Conservation (phyloP, 64 coral and sea anemone genomes). For the Pocillopora verrucosa region DNA sequence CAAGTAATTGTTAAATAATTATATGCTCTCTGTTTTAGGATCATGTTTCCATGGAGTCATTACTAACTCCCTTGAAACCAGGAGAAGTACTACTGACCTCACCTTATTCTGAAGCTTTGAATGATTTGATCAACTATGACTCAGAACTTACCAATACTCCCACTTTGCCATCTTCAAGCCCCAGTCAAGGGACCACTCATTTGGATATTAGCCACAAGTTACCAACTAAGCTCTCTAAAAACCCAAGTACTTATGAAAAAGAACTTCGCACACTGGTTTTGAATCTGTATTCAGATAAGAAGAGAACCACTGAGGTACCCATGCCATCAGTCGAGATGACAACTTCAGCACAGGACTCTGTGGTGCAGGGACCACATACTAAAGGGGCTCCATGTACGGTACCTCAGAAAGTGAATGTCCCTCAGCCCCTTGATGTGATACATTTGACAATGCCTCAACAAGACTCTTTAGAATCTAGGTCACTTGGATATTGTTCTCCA, state of each 20-base stretch:
- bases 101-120: conserved; percentile 27
- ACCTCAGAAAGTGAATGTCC: background rate
- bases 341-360: background rate
- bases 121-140: conserved; percentile 23
- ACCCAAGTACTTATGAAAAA: conserved; percentile 54
- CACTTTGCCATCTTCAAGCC: background rate
- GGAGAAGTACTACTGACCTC: background rate
- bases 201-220: conserved; percentile 24
- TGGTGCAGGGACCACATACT: background rate
- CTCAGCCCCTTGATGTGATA: conserved; percentile 39
- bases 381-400: background rate
- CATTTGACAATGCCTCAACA: background rate
- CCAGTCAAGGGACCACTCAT: background rate
- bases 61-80: conserved; percentile 9
- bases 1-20: background rate
- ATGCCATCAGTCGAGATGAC: background rate
- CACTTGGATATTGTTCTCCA: conserved; percentile 13
- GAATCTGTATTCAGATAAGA: conserved; percentile 54
- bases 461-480: background rate
- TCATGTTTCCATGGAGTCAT: conserved; percentile 52
- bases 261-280: conserved; percentile 28
- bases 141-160: conserved; percentile 30
- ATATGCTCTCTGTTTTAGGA: conserved; percentile 25
- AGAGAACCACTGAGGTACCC: background rate
- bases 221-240: conserved; percentile 38